Conservation (phyloP, 2,113 vertebrate species). For the Climacteris rufus region DNA sequence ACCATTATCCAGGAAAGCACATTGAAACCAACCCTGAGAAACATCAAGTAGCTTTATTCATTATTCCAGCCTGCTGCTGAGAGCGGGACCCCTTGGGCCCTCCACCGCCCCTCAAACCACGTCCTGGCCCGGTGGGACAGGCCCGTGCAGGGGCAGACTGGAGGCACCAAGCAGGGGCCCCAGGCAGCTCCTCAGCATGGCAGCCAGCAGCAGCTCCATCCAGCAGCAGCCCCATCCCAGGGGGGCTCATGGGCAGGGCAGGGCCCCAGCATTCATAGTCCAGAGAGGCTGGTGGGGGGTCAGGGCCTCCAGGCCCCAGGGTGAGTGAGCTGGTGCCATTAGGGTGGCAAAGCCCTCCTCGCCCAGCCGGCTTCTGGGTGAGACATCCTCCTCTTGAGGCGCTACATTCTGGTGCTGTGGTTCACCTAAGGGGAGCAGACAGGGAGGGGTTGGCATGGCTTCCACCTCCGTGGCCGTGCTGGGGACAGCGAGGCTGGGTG, state of each 20-base stretch:
- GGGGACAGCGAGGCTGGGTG: background rate
- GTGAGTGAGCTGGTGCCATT: background rate
- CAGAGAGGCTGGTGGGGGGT: background rate
- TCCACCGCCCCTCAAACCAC: accelerated
- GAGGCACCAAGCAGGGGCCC: background rate
- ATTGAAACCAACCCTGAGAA: background rate
- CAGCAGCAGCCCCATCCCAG: background rate
- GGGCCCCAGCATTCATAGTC: background rate
- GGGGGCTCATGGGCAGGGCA: accelerated
- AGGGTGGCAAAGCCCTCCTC: too few relatives aligned
- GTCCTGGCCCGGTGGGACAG: accelerated
- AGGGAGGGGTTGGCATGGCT: background rate
- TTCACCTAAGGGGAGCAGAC: background rate
- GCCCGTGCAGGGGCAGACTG: accelerated
- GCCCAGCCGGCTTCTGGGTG: accelerated
- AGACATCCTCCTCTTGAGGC: accelerated
- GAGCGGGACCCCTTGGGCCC: accelerated
- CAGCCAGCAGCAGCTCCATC: background rate
- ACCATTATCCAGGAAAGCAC: background rate
- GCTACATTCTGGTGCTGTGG: conserved; percentile 27
- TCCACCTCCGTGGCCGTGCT: accelerated
- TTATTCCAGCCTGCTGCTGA: accelerated
- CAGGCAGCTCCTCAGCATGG: accelerated
- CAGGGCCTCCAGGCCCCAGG: accelerated
- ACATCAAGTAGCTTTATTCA: background rate